Evolutionary conservation across 2,113 vertebrate species (phyloP).

Genomic region (Hemibates koningsi): DNA sequence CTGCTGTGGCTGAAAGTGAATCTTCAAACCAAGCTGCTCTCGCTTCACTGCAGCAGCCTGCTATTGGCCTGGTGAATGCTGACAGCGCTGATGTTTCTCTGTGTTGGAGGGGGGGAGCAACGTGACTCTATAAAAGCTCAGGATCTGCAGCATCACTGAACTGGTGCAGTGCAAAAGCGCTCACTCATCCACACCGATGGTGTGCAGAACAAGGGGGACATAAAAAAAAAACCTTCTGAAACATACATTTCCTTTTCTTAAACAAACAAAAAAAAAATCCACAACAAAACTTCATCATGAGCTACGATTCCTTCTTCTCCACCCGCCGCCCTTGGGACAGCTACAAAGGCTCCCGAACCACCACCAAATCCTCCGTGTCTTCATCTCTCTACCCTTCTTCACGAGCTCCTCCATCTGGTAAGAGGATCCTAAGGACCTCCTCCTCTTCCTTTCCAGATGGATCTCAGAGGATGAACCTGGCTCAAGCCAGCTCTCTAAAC

Average conservation of each 20-base stretch:
- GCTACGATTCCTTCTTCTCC: constrained; percentile 59
- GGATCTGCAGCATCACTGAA: constrained; percentile 74
- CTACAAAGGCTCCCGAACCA: constrained; percentile 54
- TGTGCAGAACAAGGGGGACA: constrained; percentile 82
- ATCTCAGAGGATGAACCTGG: constrained; percentile 61
- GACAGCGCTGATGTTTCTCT: constrained; percentile 43
- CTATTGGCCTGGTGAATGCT: constrained; percentile 67
- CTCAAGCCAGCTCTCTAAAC: constrained; percentile 67
- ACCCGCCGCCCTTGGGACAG: constrained; percentile 64
- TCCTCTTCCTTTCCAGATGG: constrained; percentile 24
- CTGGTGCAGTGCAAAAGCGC: constrained; percentile 76
- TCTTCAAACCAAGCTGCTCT: constrained; percentile 41
- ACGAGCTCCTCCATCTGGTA: constrained; percentile 46
- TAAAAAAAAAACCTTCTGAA: constrained; percentile 63
- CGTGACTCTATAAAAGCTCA: constrained; percentile 63
- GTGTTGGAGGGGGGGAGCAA: constrained; percentile 10
- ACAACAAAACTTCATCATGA: constrained; percentile 69
- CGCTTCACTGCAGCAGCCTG: constrained; percentile 60
- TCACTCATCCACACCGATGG: constrained; percentile 71
- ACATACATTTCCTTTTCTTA: constrained; percentile 58
- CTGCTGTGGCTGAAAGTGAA: constrained; percentile 5
- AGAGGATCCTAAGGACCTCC: constrained; percentile 40
- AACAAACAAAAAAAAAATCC: constrained; percentile 44
- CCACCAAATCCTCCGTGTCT: constrained; percentile 47
- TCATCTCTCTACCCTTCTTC: constrained; percentile 42